Base-by-base conservation (phyloP, 2,113 vertebrate species). In the Oreotrochilus melanogaster region DNA sequence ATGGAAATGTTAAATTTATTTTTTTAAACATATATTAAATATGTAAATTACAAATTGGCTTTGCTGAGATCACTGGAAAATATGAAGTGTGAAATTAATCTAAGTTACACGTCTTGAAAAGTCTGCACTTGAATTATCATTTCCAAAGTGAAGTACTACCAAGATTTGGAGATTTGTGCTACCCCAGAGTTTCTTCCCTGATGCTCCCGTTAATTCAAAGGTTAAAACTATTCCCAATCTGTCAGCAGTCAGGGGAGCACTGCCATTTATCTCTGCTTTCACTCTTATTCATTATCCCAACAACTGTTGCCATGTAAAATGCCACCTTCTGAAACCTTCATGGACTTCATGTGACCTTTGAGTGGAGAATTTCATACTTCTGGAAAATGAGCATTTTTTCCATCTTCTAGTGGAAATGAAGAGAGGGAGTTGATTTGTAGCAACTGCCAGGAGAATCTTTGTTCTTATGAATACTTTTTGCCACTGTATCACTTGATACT, bases 291-390 rank as follows among this genome's bases (percentile, higher is more conserved):
- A 11, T 27, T 19, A 62, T 39, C n/a, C 81, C 89, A 91, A 53
- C 87, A 86, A 66, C 81, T 90, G 84, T 18, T 73, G 66, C 66
- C 74, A 54, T 56, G 30, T 78, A 80, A 95, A 94, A 92, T 88
- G 69, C 62, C 79, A 81, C 6, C 51, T 45, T 73, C 79, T 30
- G 62, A 48, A 18, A 58, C 14, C 71, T 73, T 39, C 5, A 45
- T 5, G 37, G 62, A 48, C 53, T 85, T 90, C 23, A 0, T 2
- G 14, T n/a, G 69, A 69, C 65, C 69, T 91, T 61, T 78, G 51
- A 74, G 51, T 39, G 31, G 0, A 58, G n/a, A 4, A 14, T 6
- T 57, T 50, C n/a, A 39, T 48, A 50, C 65, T 93, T 91, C 88
- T 84, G 48, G 30, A 92, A 50, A 84, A 86, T 1, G 15, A 39